These are phyloP conservation scores for Fragum fragum DNA, from an alignment of 2,888 invertebrate species.

Conservation along the genomic window DNA sequence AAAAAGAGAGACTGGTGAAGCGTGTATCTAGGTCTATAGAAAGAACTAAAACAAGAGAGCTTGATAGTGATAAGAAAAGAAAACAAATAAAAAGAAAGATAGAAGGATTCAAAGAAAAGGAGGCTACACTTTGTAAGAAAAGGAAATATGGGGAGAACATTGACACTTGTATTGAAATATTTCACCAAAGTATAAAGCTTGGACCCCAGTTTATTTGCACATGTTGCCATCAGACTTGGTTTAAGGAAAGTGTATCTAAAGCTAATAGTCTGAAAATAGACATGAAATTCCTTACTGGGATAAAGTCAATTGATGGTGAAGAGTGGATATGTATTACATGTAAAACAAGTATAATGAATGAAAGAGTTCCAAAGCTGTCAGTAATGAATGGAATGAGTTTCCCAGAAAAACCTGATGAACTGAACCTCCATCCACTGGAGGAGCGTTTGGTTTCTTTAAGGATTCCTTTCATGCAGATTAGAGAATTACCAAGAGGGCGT, in stretches of 20 bases:
- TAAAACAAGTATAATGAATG: constrained; percentile 44
- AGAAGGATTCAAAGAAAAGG: background rate
- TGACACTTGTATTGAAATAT: background rate
- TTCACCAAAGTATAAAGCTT: constrained; percentile 8
- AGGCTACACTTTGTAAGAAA: background rate
- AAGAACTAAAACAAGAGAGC: background rate
- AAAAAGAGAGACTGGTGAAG: constrained; percentile 15
- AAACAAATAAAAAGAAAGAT: constrained; percentile 13
- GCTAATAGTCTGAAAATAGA: constrained; percentile 11
- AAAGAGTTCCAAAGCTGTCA: constrained; percentile 41
- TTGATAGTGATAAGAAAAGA: background rate
- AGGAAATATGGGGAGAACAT: constrained; percentile 8
- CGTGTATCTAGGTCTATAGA: background rate
- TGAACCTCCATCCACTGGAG: constrained; percentile 47
- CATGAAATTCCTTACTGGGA: constrained; percentile 37
- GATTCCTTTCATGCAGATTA: constrained; percentile 47
- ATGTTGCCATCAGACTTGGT: constrained; percentile 35
- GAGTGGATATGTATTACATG: constrained; percentile 45
- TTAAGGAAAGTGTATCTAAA: constrained; percentile 29
- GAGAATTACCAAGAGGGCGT: constrained; percentile 40
- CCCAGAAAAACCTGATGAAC: constrained; percentile 55
- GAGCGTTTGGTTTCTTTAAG: constrained; percentile 27
- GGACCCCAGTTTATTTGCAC: constrained; percentile 24
- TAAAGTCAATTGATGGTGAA: constrained; percentile 34
- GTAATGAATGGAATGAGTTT: constrained; percentile 49